Percentiles rank a stretch among this genome's conserved stretches.
Conservation (phyloP, 2,113 vertebrate genomes). For the Clarias batrachus region DNA sequence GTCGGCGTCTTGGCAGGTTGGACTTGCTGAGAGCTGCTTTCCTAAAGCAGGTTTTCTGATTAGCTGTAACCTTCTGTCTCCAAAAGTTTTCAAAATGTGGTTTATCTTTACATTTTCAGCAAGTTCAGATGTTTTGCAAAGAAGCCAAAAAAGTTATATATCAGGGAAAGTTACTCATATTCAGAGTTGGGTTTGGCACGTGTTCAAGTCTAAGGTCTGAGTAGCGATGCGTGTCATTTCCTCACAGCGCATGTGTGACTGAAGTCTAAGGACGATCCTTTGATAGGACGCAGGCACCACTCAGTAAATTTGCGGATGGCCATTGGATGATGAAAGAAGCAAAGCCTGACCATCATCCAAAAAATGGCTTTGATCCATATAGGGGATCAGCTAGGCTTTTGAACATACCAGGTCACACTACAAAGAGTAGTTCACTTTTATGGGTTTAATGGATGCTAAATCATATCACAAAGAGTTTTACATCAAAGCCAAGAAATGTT, state of each 20-base stretch:
- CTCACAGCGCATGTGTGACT: background rate
- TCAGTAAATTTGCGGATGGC: background rate
- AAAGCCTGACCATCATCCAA: constrained; percentile 16
- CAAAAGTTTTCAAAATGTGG: background rate
- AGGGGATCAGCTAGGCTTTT: constrained; percentile 19
- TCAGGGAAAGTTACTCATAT: background rate
- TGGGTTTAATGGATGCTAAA: constrained; percentile 7
- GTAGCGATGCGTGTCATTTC: background rate
- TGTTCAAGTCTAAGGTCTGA: background rate
- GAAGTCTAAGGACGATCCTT: constrained; percentile 4
- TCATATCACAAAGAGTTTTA: background rate
- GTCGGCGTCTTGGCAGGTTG: constrained; percentile 2
- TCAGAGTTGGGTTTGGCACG: background rate
- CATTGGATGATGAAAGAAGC: background rate
- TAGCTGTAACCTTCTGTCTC: background rate
- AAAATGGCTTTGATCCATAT: constrained; percentile 24
- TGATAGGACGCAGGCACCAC: background rate
- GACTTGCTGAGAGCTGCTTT: background rate
- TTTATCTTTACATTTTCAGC: background rate
- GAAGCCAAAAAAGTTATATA: background rate
- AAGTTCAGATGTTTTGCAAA: background rate
- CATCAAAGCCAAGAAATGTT: constrained; percentile 15
- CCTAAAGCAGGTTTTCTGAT: background rate
- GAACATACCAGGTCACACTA: constrained; percentile 15
- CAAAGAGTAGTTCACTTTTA: constrained; percentile 10